Conservation (phyloP, 1,140 invertebrate species). For the Cardiocondyla obscurior region DNA sequence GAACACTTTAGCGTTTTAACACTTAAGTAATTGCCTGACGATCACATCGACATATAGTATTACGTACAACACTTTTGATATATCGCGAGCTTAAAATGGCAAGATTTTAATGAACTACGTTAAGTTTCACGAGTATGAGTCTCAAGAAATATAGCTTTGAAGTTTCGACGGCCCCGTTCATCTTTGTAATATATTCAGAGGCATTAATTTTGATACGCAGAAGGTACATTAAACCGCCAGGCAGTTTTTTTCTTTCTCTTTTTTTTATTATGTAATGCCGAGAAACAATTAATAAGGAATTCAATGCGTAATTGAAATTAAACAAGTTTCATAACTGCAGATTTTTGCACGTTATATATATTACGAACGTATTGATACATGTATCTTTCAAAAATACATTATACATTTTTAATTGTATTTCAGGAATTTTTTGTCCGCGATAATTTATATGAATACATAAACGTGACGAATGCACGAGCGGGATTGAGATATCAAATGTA, state of each 20-base stretch:
- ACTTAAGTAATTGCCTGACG: constrained; percentile 20
- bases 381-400: neutral
- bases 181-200: neutral
- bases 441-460: neutral
- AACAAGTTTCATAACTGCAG: neutral
- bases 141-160: neutral
- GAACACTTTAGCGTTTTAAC: constrained; percentile 14
- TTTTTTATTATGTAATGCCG: neutral
- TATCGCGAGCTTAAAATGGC: neutral
- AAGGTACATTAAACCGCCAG: neutral
- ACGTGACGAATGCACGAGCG: neutral
- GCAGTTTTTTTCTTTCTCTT: neutral
- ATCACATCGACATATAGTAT: neutral
- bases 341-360: neutral
- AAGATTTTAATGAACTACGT: constrained; percentile 5
- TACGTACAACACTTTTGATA: constrained; percentile 10
- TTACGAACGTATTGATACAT: neutral
- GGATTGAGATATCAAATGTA: neutral
- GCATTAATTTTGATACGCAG: neutral
- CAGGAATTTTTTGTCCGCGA: too few species aligned
- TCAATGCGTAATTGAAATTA: neutral
- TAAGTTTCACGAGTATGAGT: neutral
- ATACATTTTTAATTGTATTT: neutral
- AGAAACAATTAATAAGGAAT: neutral
- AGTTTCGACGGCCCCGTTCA: neutral